Base-by-base conservation (phyloP, 2,113 vertebrate species). In the Leucopsar rothschildi region DNA sequence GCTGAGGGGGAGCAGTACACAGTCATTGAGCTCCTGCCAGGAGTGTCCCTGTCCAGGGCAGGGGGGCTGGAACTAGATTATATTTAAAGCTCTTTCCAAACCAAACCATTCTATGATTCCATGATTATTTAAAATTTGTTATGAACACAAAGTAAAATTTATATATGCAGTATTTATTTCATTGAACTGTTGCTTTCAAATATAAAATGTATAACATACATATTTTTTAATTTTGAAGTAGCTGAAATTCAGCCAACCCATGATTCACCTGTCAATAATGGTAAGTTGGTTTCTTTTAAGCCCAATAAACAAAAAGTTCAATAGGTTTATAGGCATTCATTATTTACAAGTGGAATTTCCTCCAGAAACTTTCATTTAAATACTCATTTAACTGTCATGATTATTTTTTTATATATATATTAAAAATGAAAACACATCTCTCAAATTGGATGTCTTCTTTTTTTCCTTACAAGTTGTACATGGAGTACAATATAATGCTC, bases 201-300 rank as follows among this genome's bases (percentile, higher is more conserved):
- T 3, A 39, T 39, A 39, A 39, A 39, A 39, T 42, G 9, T 52
- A 11, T 90, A 77, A 96, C 24, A 35, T 20, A 13, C 9, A 5
- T 91, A 10, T 86, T 10, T 82, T 77, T 91, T 39, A 22, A 89
- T 92, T 94, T 95, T 75, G 27, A 60, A 97, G 97, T 95, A 92
- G 33, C 35, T 66, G 95, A 94, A 69, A 68, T 45, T 86, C 85
- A 94, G 47, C 83, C 98, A 55, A 98, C 98, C 63, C 97, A 97
- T 89, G 97, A 98, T 61, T 97, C 97, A 60, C 44, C 35, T 49
- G 37, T 94, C 60, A 28, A 90, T 65, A 40, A 93, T 45, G 96
- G 98, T 99, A 97, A 97, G 98, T 50, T 64, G 7, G 4, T 44
- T 83, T 87, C n/a, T 82, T 91, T 20, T 8, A 71, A 64, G 15